These are phyloP conservation scores for Astyanax mexicanus DNA, from an alignment of 2,797 vertebrate genomes.

Conservation along the genomic window DNA sequence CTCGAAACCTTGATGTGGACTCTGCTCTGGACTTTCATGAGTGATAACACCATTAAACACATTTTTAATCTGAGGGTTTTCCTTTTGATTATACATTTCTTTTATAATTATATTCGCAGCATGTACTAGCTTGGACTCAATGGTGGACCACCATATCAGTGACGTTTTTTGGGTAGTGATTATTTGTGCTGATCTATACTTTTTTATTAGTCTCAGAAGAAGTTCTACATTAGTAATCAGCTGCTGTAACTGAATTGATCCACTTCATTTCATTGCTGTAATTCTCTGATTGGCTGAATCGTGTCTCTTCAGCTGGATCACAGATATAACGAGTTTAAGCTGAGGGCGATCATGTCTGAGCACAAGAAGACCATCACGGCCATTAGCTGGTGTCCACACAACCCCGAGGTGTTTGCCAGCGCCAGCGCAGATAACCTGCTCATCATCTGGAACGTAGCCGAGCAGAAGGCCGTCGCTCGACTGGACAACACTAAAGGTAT, in stretches of 20 bases:
- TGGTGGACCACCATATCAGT: too few species aligned
- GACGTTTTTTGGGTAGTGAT: too few species aligned
- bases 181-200: too few species aligned
- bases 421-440: conserved; percentile 92
- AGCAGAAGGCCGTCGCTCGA: conserved; percentile 89
- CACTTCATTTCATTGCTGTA: neutral
- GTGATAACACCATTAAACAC: too few species aligned
- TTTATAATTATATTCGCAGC: too few species aligned
- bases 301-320: conserved; percentile 86
- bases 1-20: too few species aligned
- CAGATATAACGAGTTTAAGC: conserved; percentile 94
- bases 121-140: too few species aligned
- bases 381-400: conserved; percentile 95
- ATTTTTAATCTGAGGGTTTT: too few species aligned
- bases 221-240: neutral
- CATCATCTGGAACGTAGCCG: conserved; percentile 94
- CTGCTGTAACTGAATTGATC: too few species aligned
- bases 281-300: neutral
- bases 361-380: conserved; percentile 98
- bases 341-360: conserved; percentile 95
- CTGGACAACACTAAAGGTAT: conserved; percentile 92
- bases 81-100: too few species aligned
- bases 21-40: too few species aligned
- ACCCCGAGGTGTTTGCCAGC: conserved; percentile 91
- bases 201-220: too few species aligned